Percentiles rank a stretch among this genome's conserved stretches.
These are phyloP conservation scores for Calcarius lapponicus DNA, from an alignment of 2,797 vertebrate genomes.

Conservation along the genomic window DNA sequence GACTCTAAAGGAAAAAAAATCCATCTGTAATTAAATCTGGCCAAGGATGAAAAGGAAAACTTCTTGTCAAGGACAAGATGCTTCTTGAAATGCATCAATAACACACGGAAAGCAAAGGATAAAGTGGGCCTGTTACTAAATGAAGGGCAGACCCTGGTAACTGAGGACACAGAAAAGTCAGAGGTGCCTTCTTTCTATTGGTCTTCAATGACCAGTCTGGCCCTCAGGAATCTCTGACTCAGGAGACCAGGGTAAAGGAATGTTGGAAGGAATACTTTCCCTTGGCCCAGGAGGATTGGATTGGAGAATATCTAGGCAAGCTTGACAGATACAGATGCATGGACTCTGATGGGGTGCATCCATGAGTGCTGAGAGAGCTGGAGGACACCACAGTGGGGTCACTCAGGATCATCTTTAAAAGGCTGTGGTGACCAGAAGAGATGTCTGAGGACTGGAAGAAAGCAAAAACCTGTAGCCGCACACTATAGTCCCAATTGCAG, in stretches of 20 bases:
- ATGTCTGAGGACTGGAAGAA: neutral
- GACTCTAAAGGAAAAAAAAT: neutral
- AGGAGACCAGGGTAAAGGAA: neutral
- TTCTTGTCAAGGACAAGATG: neutral
- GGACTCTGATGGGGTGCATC: neutral
- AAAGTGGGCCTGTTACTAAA: neutral
- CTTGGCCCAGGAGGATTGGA: neutral
- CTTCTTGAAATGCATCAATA: neutral
- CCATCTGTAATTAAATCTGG: neutral
- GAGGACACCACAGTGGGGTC: rapidly evolving
- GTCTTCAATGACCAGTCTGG: neutral
- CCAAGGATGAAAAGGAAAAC: neutral
- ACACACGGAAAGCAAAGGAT: neutral
- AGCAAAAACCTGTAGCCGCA: too few relatives aligned
- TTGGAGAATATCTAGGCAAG: neutral
- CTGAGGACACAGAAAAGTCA: neutral
- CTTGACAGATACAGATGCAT: neutral
- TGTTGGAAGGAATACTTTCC: neutral
- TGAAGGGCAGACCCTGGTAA: neutral
- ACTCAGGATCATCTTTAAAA: neutral
- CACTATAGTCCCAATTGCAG: too few relatives aligned
- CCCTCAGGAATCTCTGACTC: neutral
- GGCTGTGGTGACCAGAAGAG: neutral
- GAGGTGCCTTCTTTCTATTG: neutral
- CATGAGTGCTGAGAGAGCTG: rapidly evolving